phyloP scores from a whole-genome alignment of 2,113 vertebrate genomes.

The Damaliscus lunatus region DNA sequence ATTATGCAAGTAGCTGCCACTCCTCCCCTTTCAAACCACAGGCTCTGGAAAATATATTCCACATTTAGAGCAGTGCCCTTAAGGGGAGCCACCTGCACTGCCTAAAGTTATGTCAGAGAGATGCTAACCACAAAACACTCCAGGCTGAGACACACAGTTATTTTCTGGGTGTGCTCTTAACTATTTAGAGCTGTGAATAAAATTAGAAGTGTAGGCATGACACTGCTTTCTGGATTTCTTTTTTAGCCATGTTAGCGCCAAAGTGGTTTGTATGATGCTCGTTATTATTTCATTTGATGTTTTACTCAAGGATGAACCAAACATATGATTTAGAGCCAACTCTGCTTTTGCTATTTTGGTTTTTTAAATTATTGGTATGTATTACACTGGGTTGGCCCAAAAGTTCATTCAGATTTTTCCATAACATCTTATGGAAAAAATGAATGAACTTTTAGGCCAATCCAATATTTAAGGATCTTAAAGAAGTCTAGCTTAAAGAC shows the following conservation, averaged over 20 bases:
- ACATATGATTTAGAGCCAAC: neutral
- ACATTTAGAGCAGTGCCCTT: constrained; percentile 4
- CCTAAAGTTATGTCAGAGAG: constrained; percentile 27
- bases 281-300: neutral
- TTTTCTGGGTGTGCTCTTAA: constrained; percentile 54
- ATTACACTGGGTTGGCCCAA: neutral
- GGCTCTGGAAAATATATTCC: neutral
- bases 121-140: constrained; percentile 10
- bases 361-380: neutral
- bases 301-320: neutral
- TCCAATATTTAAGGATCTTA: neutral
- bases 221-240: neutral
- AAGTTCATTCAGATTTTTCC: neutral
- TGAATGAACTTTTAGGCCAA: neutral
- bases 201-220: constrained; percentile 13
- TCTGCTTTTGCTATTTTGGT: neutral
- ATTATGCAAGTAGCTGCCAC: neutral
- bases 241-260: neutral
- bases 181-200: constrained; percentile 52
- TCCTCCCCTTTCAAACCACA: constrained; percentile 21
- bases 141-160: constrained; percentile 9
- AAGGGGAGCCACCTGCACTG: constrained; percentile 36
- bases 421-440: neutral
- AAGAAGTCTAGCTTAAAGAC: neutral
- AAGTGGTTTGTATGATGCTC: neutral